phyloP scores from a whole-genome alignment of 64 coral and sea anemone genomes.

The Actinia tenebrosa region DNA sequence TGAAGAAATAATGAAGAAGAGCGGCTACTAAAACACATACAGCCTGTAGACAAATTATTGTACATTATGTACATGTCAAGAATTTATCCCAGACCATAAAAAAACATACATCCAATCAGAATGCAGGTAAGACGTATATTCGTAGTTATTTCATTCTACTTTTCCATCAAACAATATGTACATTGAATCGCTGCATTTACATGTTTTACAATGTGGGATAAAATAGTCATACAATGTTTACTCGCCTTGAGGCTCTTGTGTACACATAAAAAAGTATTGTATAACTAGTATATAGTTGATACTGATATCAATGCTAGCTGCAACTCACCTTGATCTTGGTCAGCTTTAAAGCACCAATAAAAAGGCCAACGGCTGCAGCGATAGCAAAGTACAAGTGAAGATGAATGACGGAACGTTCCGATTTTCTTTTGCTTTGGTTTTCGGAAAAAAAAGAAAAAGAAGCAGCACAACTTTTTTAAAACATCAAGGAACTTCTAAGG shows the following conservation, averaged over 20 bases:
- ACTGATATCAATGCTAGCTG: not conserved
- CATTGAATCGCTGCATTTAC: too few relatives aligned
- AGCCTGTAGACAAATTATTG: slow-evolving; percentile 15
- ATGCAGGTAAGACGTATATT: too few relatives aligned
- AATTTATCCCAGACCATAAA: too few relatives aligned
- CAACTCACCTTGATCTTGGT: slow-evolving; percentile 63
- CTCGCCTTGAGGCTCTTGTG: too few relatives aligned
- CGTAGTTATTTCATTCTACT: too few relatives aligned
- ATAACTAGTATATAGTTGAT: not conserved
- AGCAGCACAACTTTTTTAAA: not conserved
- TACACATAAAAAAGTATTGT: not conserved
- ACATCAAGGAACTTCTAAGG: too few relatives aligned
- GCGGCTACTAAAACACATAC: slow-evolving; percentile 71
- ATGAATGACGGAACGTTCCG: slow-evolving; percentile 78
- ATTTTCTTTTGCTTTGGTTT: slow-evolving; percentile 58
- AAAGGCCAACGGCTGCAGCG: slow-evolving; percentile 58
- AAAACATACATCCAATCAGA: too few relatives aligned
- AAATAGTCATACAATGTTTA: too few relatives aligned
- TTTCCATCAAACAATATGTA: too few relatives aligned
- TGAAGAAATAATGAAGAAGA: slow-evolving; percentile 83
- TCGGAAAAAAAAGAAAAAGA: not conserved
- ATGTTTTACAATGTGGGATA: too few relatives aligned
- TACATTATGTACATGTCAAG: not conserved
- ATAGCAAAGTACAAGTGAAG: slow-evolving; percentile 79
- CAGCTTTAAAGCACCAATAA: slow-evolving; percentile 69